A percentile compares a stretch with the other conserved stretches of the same genome.
Evolutionary conservation across 37 sponge, comb jelly and placozoan species (phyloP).

Genomic region (Tethya wilhelma): DNA sequence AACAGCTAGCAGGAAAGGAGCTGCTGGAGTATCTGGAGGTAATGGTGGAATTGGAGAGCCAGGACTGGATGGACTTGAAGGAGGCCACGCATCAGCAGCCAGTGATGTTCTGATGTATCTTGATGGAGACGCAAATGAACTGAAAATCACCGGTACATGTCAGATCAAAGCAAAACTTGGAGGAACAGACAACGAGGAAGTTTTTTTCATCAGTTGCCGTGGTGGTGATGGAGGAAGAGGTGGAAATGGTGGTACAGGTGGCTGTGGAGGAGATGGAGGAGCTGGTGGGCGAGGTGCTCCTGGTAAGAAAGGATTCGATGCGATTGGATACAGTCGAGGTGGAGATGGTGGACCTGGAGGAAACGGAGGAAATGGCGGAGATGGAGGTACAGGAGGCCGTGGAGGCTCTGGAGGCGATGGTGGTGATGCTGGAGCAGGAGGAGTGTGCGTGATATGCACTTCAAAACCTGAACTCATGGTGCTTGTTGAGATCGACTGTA

Average conservation of each 20-base stretch:
- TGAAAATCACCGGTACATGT: constrained; percentile 29
- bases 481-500: constrained; percentile 61
- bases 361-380: constrained; percentile 61
- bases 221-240: constrained; percentile 77
- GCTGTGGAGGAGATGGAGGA: constrained; percentile 69
- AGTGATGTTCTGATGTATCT: constrained; percentile 58
- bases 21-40: constrained; percentile 46
- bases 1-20: constrained; percentile 22
- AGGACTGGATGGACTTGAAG: constrained; percentile 9
- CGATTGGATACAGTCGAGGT: constrained; percentile 4
- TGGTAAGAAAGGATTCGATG: constrained; percentile 38
- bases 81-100: constrained; percentile 41
- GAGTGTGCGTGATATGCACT: constrained; percentile 27
- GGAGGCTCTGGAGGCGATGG: constrained; percentile 67
- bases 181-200: constrained; percentile 43
- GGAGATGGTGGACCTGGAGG: constrained; percentile 69
- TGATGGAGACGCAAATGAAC: constrained; percentile 14
- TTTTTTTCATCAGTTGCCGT: constrained; percentile 63
- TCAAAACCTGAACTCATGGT: constrained; percentile 52
- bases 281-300: constrained; percentile 53
- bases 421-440: constrained; percentile 64
- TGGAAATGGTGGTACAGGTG: constrained; percentile 67
- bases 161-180: constrained; percentile 48
- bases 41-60: constrained; percentile 42
- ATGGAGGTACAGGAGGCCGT: constrained; percentile 58